phyloP scores from a whole-genome alignment of 1,140 invertebrate species.

The Lucilia cuprina region DNA sequence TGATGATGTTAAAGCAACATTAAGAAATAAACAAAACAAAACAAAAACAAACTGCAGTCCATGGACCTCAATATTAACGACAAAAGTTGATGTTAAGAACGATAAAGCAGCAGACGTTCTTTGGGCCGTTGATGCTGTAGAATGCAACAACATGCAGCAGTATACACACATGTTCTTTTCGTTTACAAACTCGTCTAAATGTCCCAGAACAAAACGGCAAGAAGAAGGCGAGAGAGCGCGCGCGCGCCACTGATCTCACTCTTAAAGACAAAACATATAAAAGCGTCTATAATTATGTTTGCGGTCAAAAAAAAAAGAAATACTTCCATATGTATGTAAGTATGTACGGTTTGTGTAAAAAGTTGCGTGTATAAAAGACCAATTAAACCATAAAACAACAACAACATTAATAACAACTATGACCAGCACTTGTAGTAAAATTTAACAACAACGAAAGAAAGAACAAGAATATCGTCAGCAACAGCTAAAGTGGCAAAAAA shows the following conservation, averaged over 20 bases:
- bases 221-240: not conserved
- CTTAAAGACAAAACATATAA: not conserved
- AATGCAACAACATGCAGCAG: not conserved
- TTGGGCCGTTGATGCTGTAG: not conserved
- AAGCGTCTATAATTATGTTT: not conserved
- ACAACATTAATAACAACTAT: not conserved
- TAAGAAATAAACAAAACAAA: not conserved
- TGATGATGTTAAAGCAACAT: not conserved
- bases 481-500: conserved; percentile 14
- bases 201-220: not conserved
- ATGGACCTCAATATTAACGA: not conserved
- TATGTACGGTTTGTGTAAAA: not conserved
- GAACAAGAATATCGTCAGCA: not conserved
- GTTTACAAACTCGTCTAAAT: not conserved
- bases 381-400: not conserved
- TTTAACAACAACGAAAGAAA: not conserved
- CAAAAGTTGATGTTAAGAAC: not conserved
- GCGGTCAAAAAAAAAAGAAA: not conserved
- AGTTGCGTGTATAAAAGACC: not conserved
- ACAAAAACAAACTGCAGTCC: not conserved
- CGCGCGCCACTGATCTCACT: not conserved
- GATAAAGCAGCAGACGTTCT: not conserved
- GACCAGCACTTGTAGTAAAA: not conserved
- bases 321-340: no score
- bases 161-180: not conserved